These are phyloP conservation scores for Amblyjoppa proteus DNA, from an alignment of 2,888 invertebrate species.

Conservation along the genomic window DNA sequence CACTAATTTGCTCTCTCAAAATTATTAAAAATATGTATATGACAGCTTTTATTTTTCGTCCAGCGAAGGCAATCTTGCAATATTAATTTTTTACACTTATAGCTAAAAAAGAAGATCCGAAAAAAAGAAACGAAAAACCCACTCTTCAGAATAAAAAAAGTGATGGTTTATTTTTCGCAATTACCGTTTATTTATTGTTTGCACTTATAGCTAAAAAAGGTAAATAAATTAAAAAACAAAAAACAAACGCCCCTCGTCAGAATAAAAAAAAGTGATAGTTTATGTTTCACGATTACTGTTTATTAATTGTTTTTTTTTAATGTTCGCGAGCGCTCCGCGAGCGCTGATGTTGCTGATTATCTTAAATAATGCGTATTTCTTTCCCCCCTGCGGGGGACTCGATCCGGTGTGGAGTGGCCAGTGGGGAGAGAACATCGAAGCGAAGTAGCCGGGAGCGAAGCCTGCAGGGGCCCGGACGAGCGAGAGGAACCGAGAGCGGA, in stretches of 20 bases:
- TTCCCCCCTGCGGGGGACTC: not conserved
- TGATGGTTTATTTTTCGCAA: not conserved
- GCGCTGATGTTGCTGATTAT: conserved; percentile 14
- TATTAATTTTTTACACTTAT: not conserved
- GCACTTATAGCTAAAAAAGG: no score
- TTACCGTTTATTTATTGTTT: no score
- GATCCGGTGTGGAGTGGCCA: conserved; percentile 33
- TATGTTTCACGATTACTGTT: not conserved
- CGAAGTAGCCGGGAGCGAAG: conserved; percentile 22
- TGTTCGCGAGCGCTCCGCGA: not conserved
- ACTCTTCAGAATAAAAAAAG: not conserved
- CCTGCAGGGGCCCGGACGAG: conserved; percentile 33
- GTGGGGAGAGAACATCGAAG: conserved; percentile 19
- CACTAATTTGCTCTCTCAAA: conserved; percentile 16
- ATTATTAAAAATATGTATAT: not conserved
- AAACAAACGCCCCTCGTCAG: no score
- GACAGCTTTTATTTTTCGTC: not conserved
- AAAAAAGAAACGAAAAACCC: not conserved
- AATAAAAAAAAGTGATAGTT: not conserved
- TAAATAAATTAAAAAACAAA: not conserved
- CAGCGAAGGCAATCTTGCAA: not conserved
- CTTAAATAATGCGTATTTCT: conserved; percentile 30
- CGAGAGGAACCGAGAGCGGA: conserved; percentile 41
- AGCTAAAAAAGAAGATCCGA: not conserved
- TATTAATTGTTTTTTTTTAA: not conserved